These are phyloP conservation scores for Rhizoglyphus robini DNA, from an alignment of 1,140 invertebrate species.

Conservation along the genomic window DNA sequence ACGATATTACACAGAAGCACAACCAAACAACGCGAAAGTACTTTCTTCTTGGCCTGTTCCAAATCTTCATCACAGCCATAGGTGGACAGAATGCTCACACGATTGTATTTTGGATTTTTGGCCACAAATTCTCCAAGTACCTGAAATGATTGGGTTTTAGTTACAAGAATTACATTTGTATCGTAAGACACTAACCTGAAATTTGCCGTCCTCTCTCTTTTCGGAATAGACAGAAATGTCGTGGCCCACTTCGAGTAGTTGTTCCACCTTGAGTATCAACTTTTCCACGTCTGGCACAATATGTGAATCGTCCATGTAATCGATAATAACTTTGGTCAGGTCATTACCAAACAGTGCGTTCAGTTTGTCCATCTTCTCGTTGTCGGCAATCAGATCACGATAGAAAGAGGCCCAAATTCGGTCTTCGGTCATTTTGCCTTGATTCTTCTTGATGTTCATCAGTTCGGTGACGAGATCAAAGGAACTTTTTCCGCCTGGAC, in stretches of 20 bases:
- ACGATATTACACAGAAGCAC: not conserved
- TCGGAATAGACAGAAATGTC: not conserved
- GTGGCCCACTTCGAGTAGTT: not conserved
- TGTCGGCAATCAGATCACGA: not conserved
- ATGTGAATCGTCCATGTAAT: not conserved
- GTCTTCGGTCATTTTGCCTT: not conserved
- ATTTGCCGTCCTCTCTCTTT: not conserved
- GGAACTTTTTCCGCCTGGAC: not conserved
- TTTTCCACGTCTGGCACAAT: not conserved
- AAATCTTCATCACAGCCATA: conserved; percentile 9
- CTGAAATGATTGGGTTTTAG: too few species aligned
- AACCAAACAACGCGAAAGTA: not conserved
- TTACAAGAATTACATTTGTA: too few species aligned
- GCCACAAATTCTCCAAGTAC: conserved; percentile 14
- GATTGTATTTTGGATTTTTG: not conserved
- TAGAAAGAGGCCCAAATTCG: not conserved
- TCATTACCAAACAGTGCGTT: not conserved
- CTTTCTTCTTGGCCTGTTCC: conserved; percentile 20
- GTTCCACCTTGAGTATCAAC: not conserved
- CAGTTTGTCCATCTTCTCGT: not conserved
- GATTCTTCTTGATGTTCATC: not conserved
- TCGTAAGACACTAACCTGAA: not conserved
- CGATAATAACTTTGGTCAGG: not conserved
- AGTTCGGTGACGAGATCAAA: not conserved
- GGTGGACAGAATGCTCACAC: not conserved